phyloP scores from a whole-genome alignment of 1,140 invertebrate genomes.

The Atta texana region DNA sequence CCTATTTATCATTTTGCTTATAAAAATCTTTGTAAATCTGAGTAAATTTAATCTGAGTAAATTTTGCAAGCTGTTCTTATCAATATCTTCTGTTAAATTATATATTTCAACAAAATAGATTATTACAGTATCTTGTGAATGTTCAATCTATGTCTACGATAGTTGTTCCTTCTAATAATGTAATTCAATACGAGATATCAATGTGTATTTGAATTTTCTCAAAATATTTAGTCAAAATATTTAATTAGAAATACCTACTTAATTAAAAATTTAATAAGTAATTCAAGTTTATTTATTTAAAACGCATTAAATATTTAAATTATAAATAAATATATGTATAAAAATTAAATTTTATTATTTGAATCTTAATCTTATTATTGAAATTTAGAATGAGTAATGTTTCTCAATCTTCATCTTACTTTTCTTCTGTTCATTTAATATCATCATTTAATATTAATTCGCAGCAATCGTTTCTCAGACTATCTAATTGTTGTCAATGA shows the following conservation, averaged over 20 bases:
- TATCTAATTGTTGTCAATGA: not conserved
- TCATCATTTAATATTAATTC: too few relatives aligned
- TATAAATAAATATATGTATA: not conserved
- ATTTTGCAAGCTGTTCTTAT: not conserved
- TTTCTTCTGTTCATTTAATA: not conserved
- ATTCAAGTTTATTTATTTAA: not conserved
- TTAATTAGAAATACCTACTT: not conserved
- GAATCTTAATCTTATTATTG: not conserved
- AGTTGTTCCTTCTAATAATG: not conserved
- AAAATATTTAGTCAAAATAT: not conserved
- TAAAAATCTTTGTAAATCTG: not conserved
- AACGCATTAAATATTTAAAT: conserved; percentile 7
- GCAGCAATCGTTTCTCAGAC: not conserved
- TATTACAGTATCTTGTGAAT: not conserved
- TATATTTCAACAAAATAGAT: not conserved
- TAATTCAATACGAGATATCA: not conserved
- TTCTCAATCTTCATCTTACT: not conserved
- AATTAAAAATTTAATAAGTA: not conserved
- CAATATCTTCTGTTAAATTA: not conserved
- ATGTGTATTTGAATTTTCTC: not conserved
- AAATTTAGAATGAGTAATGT: not conserved
- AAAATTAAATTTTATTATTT: conserved; percentile 13
- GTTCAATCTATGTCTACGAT: not conserved
- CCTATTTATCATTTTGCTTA: not conserved
- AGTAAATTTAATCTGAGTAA: too few relatives aligned